Percentiles rank a stretch among this genome's conserved stretches.
Evolutionary conservation across 1,140 invertebrate genomes (phyloP).

Genomic region (Hermatobates lingyangjiaoensis): DNA sequence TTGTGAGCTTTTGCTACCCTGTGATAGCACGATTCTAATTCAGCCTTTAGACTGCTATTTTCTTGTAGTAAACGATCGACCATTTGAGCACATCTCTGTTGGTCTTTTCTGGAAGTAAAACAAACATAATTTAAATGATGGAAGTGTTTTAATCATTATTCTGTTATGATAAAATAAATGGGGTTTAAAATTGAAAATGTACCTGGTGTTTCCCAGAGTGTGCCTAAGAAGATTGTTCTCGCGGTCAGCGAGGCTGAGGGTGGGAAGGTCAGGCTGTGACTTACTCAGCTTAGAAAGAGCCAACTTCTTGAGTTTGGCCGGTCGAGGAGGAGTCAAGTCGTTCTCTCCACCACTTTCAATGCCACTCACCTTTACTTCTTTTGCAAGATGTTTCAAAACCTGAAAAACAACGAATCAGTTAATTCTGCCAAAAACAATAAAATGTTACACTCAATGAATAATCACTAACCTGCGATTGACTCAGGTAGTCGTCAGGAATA

Average conservation of each 20-base stretch:
- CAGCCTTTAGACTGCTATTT: conserved; percentile 61
- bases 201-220: conserved; percentile 18
- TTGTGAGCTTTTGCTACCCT: conserved; percentile 76
- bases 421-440: neutral
- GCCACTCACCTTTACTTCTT: conserved; percentile 46
- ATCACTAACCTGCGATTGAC: conserved; percentile 39
- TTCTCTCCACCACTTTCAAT: conserved; percentile 18
- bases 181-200: neutral
- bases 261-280: conserved; percentile 47
- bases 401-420: conserved; percentile 20
- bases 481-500: conserved; percentile 67
- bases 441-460: conserved; percentile 3
- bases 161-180: too few species aligned
- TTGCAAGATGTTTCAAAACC: conserved; percentile 69
- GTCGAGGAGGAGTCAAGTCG: conserved; percentile 22
- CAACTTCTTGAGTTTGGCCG: conserved; percentile 13
- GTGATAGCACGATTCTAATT: conserved; percentile 58
- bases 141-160: too few species aligned
- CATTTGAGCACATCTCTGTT: conserved; percentile 45
- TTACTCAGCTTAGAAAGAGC: conserved; percentile 30
- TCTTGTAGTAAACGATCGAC: conserved; percentile 68
- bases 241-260: conserved; percentile 19
- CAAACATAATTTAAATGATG: neutral
- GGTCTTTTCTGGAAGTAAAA: conserved; percentile 17
- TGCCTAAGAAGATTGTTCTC: conserved; percentile 15